Percentiles rank a stretch among this genome's conserved stretches.
Conservation (phyloP, 2,888 invertebrate genomes). For the Itoplectis maculator region DNA sequence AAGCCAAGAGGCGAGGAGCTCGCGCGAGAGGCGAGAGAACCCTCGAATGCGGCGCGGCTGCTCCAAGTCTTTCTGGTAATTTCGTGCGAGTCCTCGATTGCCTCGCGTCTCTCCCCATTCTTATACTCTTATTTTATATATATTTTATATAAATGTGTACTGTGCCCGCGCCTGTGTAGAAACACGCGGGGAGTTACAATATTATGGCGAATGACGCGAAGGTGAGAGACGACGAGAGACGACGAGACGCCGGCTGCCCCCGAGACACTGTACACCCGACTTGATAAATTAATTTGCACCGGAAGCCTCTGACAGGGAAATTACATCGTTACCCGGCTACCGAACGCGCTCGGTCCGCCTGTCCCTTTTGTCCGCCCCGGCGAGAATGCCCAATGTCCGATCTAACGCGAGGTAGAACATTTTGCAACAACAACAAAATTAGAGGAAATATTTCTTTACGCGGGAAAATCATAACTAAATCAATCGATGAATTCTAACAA, state of each 20-base stretch:
- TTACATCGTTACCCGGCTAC: conserved; percentile 80
- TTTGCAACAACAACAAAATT: background rate
- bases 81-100: conserved; percentile 38
- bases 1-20: background rate
- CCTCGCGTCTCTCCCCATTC: background rate
- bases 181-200: conserved; percentile 27
- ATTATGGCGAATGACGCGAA: conserved; percentile 44
- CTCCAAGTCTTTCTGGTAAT: conserved; percentile 56
- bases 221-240: conserved; percentile 38
- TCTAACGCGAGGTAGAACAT: background rate
- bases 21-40: conserved; percentile 18
- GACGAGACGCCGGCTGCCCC: conserved; percentile 38
- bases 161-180: background rate
- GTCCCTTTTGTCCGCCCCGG: conserved; percentile 13
- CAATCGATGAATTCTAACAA: no score
- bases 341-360: conserved; percentile 63
- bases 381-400: conserved; percentile 21
- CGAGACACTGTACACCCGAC: conserved; percentile 42
- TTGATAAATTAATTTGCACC: conserved; percentile 83
- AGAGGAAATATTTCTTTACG: no score
- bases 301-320: conserved; percentile 81
- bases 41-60: conserved; percentile 33
- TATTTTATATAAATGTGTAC: no score
- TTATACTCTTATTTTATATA: conserved; percentile 19
- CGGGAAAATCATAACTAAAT: no score